phyloP scores from a whole-genome alignment of 2,113 vertebrate species.

The Megaceryle torquata region DNA sequence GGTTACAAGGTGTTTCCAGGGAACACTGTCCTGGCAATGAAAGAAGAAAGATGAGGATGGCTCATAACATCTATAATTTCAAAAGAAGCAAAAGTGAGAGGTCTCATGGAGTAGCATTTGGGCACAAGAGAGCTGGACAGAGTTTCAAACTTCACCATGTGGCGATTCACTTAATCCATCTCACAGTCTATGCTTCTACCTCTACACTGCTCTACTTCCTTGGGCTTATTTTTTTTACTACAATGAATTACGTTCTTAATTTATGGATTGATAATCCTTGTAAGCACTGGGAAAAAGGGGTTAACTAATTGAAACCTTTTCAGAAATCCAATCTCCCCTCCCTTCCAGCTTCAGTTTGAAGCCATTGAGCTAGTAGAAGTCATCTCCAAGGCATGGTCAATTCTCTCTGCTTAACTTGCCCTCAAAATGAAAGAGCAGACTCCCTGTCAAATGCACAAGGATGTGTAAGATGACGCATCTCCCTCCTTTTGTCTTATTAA shows the following conservation, averaged over 20 bases:
- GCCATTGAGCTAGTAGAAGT: neutral
- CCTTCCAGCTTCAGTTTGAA: neutral
- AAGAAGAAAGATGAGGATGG: neutral
- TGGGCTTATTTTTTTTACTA: neutral
- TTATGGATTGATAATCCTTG: neutral
- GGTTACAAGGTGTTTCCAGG: neutral
- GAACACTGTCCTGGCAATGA: neutral
- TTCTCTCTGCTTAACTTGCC: neutral
- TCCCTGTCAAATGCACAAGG: neutral
- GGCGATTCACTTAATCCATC: neutral
- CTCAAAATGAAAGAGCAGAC: neutral
- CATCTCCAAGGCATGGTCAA: neutral
- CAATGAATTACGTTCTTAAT: neutral
- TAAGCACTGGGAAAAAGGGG: neutral
- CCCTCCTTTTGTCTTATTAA: neutral
- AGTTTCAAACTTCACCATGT: neutral
- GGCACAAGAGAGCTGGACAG: neutral
- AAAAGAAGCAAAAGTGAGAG: neutral
- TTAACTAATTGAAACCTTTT: neutral
- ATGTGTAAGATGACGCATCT: fast-evolving
- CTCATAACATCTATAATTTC: neutral
- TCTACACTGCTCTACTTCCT: neutral
- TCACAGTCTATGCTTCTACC: neutral
- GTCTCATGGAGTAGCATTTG: neutral
- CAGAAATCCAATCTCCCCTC: neutral